These are phyloP conservation scores for Rotaria magnacalcarata DNA, from an alignment of 2,888 invertebrate genomes.

Conservation along the genomic window DNA sequence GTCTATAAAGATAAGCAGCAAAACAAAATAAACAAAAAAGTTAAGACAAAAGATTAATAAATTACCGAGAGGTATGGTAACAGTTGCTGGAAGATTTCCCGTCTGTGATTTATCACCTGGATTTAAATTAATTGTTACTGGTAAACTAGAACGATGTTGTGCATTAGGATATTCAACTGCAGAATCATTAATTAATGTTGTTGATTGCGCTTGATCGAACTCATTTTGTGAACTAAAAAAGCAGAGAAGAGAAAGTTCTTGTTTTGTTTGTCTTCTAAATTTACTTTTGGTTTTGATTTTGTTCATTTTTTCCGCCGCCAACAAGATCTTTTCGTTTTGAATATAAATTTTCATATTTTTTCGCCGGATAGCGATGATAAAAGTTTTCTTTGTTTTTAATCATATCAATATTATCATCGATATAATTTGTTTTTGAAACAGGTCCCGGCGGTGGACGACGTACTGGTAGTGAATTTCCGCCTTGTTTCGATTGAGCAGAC, in stretches of 20 bases:
- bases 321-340: constrained; percentile 6
- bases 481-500: background rate
- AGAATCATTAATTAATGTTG: background rate
- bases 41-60: no score
- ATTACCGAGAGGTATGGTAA: background rate
- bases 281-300: background rate
- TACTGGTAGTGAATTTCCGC: background rate
- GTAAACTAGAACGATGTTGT: background rate
- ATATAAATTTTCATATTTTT: constrained; percentile 45
- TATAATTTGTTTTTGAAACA: constrained; percentile 36
- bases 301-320: background rate
- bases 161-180: background rate
- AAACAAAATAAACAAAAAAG: no score
- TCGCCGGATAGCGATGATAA: constrained; percentile 44
- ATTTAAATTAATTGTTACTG: constrained; percentile 32
- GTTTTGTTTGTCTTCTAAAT: background rate
- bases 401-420: constrained; percentile 43
- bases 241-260: no score
- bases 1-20: background rate
- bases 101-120: background rate
- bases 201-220: background rate
- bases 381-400: constrained; percentile 45
- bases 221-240: background rate
- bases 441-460: background rate
- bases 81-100: background rate